phyloP scores from a whole-genome alignment of 2,888 invertebrate genomes.

The Fissipunctia ypsillon region DNA sequence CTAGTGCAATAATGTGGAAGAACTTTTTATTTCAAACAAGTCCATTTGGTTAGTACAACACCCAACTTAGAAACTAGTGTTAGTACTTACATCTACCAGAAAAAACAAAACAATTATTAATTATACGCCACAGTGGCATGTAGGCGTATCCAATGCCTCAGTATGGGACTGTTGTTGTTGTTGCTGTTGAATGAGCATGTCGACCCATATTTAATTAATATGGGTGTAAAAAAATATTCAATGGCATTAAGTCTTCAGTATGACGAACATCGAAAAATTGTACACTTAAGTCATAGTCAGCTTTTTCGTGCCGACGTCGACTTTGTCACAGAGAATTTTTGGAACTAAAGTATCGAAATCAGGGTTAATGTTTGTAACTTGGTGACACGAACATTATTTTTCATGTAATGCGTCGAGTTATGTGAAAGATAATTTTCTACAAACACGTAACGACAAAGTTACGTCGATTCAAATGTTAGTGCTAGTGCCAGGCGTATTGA shows the following conservation, averaged over 20 bases:
- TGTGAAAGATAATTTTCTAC: conserved; percentile 23
- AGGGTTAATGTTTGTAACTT: conserved; percentile 12
- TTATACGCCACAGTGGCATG: too few species aligned
- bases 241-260: background rate
- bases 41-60: too few species aligned
- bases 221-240: too few species aligned
- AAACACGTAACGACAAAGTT: conserved; percentile 19
- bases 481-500: background rate
- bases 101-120: too few species aligned
- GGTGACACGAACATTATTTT: conserved; percentile 12
- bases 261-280: background rate
- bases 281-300: background rate
- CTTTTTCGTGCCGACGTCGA: background rate
- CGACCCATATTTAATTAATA: too few species aligned
- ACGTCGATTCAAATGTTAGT: conserved; percentile 24
- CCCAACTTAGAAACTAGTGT: too few species aligned
- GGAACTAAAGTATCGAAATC: conserved; percentile 2
- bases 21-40: too few species aligned
- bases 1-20: too few species aligned
- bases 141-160: too few species aligned
- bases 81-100: too few species aligned
- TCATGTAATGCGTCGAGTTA: background rate
- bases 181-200: too few species aligned
- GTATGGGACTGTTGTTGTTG: too few species aligned
- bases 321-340: background rate